phyloP scores from a whole-genome alignment of 2,797 vertebrate genomes.

The Carcharodon carcharias region DNA sequence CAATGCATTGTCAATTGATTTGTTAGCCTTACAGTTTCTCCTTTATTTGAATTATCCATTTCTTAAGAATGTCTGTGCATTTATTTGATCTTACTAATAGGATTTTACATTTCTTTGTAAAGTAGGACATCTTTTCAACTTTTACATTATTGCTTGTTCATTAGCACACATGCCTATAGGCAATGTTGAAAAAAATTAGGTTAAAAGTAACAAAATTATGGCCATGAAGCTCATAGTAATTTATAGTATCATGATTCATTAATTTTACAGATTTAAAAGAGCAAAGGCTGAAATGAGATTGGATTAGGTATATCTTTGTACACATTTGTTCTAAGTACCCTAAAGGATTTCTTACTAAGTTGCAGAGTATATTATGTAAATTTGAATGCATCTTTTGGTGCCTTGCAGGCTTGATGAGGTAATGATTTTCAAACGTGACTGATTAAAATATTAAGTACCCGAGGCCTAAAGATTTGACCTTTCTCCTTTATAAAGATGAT shows the following conservation, averaged over 20 bases:
- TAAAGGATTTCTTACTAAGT: constrained; percentile 84
- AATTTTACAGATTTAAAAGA: constrained; percentile 98
- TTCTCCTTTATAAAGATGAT: constrained; percentile 51
- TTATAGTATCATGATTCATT: constrained; percentile 95
- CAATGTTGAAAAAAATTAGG: constrained; percentile 89
- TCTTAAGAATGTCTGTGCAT: constrained; percentile 98
- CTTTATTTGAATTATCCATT: constrained; percentile 62
- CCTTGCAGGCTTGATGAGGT: constrained; percentile 71
- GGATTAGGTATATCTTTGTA: constrained; percentile 99
- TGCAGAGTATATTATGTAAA: constrained; percentile 99
- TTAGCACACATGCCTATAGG: constrained; percentile 99
- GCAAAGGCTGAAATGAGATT: constrained; percentile 96
- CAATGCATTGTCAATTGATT: constrained; percentile 37
- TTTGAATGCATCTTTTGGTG: constrained; percentile 70
- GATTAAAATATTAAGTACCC: constrained; percentile 69
- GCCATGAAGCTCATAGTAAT: constrained; percentile 96
- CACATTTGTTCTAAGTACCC: constrained; percentile 97
- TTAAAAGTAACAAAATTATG: constrained; percentile 99
- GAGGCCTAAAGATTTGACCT: constrained; percentile 64
- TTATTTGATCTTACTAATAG: constrained; percentile 99
- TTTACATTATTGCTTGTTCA: constrained; percentile 99
- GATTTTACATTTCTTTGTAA: constrained; percentile 99
- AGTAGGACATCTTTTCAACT: constrained; percentile 98
- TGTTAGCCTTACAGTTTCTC: constrained; percentile 34
- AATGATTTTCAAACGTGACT: constrained; percentile 70